These are phyloP conservation scores for Scarus forsteni DNA, from an alignment of 2,797 vertebrate species.

Conservation along the genomic window DNA sequence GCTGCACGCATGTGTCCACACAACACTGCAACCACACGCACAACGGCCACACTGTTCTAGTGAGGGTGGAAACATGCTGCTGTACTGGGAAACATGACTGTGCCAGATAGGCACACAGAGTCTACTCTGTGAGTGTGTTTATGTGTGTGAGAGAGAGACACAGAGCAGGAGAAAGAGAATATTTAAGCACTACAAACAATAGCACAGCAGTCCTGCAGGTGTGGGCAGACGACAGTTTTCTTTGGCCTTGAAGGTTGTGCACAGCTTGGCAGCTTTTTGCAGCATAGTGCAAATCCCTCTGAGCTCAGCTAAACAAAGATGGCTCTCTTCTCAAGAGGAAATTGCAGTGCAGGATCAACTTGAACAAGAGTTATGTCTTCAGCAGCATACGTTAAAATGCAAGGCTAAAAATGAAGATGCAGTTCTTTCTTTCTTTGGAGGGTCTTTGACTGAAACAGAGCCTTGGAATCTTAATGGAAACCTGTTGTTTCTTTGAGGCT, in stretches of 20 bases:
- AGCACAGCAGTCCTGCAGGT: conserved; percentile 44
- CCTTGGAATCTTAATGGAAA: background rate
- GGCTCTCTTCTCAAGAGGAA: conserved; percentile 42
- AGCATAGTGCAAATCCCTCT: conserved; percentile 39
- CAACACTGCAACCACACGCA: conserved; percentile 46
- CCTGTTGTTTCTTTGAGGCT: background rate
- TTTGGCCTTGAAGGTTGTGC: conserved; percentile 39
- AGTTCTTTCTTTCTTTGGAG: background rate
- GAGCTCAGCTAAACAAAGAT: conserved; percentile 37
- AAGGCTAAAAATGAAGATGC: background rate
- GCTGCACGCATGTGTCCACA: conserved; percentile 54
- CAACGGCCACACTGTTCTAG: conserved; percentile 69
- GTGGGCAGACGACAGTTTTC: conserved; percentile 33
- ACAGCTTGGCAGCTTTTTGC: conserved; percentile 42
- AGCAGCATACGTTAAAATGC: conserved; percentile 17
- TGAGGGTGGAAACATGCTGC: conserved; percentile 69
- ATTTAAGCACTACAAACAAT: conserved; percentile 39
- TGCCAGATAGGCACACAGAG: conserved; percentile 69
- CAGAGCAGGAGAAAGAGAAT: background rate
- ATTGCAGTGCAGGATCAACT: conserved; percentile 21
- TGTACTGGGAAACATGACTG: conserved; percentile 49
- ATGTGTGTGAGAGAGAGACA: conserved; percentile 18
- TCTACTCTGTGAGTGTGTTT: conserved; percentile 62
- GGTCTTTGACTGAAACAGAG: background rate
- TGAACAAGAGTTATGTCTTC: background rate